phyloP scores from a whole-genome alignment of 2,113 vertebrate species.

The Laticauda colubrina region DNA sequence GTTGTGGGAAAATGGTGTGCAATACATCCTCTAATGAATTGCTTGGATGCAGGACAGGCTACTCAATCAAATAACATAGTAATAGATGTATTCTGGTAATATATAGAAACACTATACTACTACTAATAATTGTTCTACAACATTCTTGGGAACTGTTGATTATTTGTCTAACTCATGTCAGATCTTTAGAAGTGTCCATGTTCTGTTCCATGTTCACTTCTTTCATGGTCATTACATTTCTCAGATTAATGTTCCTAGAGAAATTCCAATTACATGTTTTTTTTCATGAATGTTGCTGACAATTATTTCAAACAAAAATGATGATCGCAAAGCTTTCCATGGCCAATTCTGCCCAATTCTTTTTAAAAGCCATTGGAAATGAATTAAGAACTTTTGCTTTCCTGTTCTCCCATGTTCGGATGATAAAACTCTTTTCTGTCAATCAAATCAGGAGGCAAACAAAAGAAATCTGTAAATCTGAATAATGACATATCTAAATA shows the following conservation, averaged over 20 bases:
- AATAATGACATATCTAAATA: slow-evolving; percentile 55
- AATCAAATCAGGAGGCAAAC: slow-evolving; percentile 20
- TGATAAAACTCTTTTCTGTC: not conserved
- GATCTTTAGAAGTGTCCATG: not conserved
- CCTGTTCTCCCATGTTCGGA: not conserved
- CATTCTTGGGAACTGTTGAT: not conserved
- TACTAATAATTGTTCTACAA: too few relatives aligned
- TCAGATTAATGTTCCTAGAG: not conserved
- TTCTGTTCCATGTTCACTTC: too few relatives aligned
- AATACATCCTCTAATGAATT: not conserved
- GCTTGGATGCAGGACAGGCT: not conserved
- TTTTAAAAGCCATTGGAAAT: slow-evolving; percentile 5
- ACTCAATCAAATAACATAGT: not conserved
- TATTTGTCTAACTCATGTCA: not conserved
- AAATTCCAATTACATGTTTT: not conserved
- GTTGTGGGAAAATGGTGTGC: not conserved
- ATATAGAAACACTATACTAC: too few relatives aligned
- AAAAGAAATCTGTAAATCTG: slow-evolving; percentile 58
- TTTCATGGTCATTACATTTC: not conserved
- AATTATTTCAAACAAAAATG: not conserved
- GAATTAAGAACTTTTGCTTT: not conserved
- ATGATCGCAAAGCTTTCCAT: not conserved
- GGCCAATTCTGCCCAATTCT: not conserved
- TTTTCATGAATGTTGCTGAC: not conserved
- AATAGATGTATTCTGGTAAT: not conserved